Percentiles rank a stretch among this genome's conserved stretches.
Evolutionary conservation across 2,797 vertebrate genomes (phyloP).

Genomic region (Leucoraja ocellata): DNA sequence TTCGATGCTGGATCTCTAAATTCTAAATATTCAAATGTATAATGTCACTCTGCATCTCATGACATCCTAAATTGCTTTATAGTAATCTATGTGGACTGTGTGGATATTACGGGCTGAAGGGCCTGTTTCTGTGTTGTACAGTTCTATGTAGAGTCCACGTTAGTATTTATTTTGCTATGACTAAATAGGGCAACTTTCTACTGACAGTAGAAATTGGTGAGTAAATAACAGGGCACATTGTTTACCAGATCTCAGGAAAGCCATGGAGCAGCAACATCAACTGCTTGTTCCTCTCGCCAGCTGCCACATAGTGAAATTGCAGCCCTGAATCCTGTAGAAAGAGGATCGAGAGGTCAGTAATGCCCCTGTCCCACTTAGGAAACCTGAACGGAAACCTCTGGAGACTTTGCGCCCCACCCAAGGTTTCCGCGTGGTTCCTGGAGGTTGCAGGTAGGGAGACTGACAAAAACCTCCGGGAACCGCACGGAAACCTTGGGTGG

Average conservation of each 20-base stretch:
- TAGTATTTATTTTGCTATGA: neutral
- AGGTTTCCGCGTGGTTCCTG: no score
- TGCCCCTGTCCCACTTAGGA: no score
- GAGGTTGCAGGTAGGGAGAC: no score
- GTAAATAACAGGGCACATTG: neutral
- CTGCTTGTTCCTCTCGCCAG: slow-evolving; percentile 50
- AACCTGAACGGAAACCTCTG: no score
- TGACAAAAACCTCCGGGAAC: no score
- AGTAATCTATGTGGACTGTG: no score
- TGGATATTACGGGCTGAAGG: no score
- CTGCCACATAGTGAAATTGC: slow-evolving; percentile 58
- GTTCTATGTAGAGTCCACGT: neutral
- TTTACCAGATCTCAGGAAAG: slow-evolving; percentile 62
- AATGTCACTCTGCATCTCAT: neutral
- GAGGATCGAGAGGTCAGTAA: neutral
- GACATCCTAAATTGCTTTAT: neutral
- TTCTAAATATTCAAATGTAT: neutral
- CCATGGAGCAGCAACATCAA: slow-evolving; percentile 66
- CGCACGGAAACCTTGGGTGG: no score
- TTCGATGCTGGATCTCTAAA: no score
- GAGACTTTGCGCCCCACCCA: no score
- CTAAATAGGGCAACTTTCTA: neutral
- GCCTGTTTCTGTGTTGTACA: no score
- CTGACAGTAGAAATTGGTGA: neutral
- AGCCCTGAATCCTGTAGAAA: slow-evolving; percentile 55